phyloP scores from a whole-genome alignment of 2,888 invertebrate species.

The Tipula vernalis region DNA sequence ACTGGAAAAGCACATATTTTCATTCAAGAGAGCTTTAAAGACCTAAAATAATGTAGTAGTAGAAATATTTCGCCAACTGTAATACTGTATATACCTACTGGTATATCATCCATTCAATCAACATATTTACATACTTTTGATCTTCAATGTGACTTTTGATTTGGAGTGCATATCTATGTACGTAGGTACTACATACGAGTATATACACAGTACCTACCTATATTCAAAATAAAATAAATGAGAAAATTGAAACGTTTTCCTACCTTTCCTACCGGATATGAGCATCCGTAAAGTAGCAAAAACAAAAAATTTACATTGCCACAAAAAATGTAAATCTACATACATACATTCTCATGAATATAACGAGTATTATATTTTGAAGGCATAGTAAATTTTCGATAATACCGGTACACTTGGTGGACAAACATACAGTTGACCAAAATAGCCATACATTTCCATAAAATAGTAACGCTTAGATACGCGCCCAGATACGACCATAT shows the following conservation, averaged over 20 bases:
- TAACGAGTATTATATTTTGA: neutral
- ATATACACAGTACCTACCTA: neutral
- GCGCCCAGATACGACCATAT: neutral
- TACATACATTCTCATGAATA: too few species aligned
- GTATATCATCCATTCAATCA: neutral
- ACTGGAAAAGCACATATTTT: neutral
- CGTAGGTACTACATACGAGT: neutral
- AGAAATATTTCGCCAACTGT: neutral
- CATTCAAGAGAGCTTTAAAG: neutral
- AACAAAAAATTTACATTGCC: neutral
- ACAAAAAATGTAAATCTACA: neutral
- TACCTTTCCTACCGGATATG: conserved; percentile 59
- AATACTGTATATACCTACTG: neutral
- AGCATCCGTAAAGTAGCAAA: conserved; percentile 65
- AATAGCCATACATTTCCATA: neutral
- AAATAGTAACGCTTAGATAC: neutral
- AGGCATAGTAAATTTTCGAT: neutral
- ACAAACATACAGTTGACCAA: neutral
- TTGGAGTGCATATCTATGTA: conserved; percentile 20
- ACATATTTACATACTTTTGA: neutral
- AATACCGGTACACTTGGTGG: neutral
- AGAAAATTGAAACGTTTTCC: neutral
- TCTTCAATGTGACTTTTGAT: conserved; percentile 22
- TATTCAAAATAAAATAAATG: neutral
- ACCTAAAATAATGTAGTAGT: neutral